Evolutionary conservation across 1,140 invertebrate species (phyloP), one percentile per base, ranked within the genome.

Genomic region (Drosophila seguyi): DNA sequence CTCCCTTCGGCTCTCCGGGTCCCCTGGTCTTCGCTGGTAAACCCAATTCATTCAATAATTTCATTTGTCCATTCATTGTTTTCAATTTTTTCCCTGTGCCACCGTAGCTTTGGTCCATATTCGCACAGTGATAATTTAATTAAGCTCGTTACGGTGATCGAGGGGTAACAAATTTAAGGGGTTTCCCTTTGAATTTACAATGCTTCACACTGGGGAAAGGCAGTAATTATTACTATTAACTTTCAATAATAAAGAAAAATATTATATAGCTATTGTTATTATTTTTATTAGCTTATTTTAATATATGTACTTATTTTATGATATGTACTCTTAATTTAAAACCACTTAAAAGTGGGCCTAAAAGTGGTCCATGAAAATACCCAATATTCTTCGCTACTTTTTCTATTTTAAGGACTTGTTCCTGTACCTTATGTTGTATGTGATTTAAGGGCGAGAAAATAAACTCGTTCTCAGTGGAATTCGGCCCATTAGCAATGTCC

Each of bases 21-120:
- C 42, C 50, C 44, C 41, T 39, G 44, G 20, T 27, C 59, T 62
- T 61, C 20, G 14, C 20, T 11, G 55, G 81, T 61, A n/a, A n/a
- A 71, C 80, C 73, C 77, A 87, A 90, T 88, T 87, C 84, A 88
- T 84, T 88, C 76, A 87, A 87, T 88, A 88, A 87, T 87, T 87
- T 78, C 73, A 88, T 87, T 83, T 76, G 62, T 67, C 59, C 74
- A 84, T 81, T 65, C 75, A 87, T 76, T 86, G 82, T 86, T 81
- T 81, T 85, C 63, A 74, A 57, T 75, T 62, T 81, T 72, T 59
- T 63, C 25, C 36, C 22, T 31, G 20, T 16, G 11, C 45, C 41
- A 18, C 47, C 13, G 34, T 58, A 16, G 39, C 34, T 34, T 68
- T 41, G 44, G 50, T 78, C 36, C 65, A 56, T 77, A 45, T 72